phyloP scores from a whole-genome alignment of 2,888 invertebrate genomes.

The Drosophila maculinotata region DNA sequence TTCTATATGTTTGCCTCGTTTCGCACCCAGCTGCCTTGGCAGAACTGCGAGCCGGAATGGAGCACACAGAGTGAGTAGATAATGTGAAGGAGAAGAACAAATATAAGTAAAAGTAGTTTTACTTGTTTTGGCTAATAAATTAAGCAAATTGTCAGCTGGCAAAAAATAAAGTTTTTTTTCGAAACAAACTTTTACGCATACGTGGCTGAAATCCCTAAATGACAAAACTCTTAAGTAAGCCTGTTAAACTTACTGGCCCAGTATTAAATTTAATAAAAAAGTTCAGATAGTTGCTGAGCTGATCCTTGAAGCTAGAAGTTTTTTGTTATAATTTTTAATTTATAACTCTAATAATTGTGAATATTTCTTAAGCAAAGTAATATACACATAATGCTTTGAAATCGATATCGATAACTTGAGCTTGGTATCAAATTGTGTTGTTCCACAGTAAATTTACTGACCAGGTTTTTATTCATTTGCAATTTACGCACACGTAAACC shows the following conservation, averaged over 20 bases:
- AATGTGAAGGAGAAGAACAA: neutral
- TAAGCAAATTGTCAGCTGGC: conserved; percentile 65
- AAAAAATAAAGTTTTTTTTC: conserved; percentile 55
- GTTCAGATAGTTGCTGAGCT: neutral
- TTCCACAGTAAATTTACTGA: conserved; percentile 10
- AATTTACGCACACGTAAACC: conserved; percentile 54
- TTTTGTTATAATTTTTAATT: too few relatives aligned
- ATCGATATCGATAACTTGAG: conserved; percentile 9
- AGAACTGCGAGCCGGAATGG: conserved; percentile 90
- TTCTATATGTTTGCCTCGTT: conserved; percentile 91
- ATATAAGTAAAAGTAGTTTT: neutral
- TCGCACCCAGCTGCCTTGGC: conserved; percentile 89
- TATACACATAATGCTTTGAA: neutral
- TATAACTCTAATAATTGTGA: too few relatives aligned
- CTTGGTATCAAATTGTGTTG: conserved; percentile 5
- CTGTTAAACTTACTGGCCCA: neutral
- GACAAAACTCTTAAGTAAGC: neutral
- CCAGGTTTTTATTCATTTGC: conserved; percentile 19
- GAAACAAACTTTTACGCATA: conserved; percentile 25
- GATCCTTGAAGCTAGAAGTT: too few relatives aligned
- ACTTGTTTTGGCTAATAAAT: conserved; percentile 46
- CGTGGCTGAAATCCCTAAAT: conserved; percentile 29
- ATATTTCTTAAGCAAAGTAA: too few relatives aligned
- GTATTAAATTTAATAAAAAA: neutral
- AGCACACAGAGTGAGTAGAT: conserved; percentile 88